Evolutionary conservation across 1,140 invertebrate species (phyloP).

Genomic region (Calycopis cecrops): DNA sequence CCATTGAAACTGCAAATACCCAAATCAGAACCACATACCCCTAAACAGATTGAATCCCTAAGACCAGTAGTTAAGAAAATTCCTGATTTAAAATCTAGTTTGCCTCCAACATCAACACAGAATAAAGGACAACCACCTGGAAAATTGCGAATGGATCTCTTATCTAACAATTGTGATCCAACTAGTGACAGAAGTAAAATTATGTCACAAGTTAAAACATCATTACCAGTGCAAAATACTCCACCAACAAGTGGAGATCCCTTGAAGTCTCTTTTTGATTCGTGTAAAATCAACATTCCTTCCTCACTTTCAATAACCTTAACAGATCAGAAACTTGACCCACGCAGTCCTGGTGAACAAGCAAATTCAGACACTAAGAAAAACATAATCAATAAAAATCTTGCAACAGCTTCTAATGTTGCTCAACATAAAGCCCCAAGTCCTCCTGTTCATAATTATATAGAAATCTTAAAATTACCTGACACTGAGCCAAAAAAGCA

Average conservation of each 20-base stretch:
- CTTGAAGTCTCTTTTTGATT: slow-evolving; percentile 75
- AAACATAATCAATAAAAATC: slow-evolving; percentile 54
- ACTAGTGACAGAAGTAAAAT: slow-evolving; percentile 66
- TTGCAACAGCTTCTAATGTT: slow-evolving; percentile 37
- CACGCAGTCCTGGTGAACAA: slow-evolving; percentile 41
- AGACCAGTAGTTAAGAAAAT: slow-evolving; percentile 54
- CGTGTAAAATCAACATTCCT: slow-evolving; percentile 77
- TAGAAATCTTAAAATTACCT: slow-evolving; percentile 77
- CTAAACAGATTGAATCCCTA: slow-evolving; percentile 37
- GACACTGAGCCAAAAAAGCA: slow-evolving; percentile 61
- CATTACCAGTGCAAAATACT: slow-evolving; percentile 38
- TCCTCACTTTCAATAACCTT: slow-evolving; percentile 77
- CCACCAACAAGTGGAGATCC: slow-evolving; percentile 57
- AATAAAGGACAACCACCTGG: slow-evolving; percentile 45
- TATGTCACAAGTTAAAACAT: slow-evolving; percentile 61
- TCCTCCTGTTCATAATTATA: slow-evolving; percentile 76
- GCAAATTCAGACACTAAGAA: slow-evolving; percentile 50
- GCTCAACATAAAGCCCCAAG: slow-evolving; percentile 60
- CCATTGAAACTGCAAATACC: slow-evolving; percentile 58
- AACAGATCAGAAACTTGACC: slow-evolving; percentile 71
- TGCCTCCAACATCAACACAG: slow-evolving; percentile 32
- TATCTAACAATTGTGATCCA: slow-evolving; percentile 66
- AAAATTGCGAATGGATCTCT: slow-evolving; percentile 65
- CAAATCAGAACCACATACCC: slow-evolving; percentile 39
- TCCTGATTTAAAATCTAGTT: slow-evolving; percentile 61